Conservation (phyloP, 1,140 invertebrate genomes). For the Polyergus mexicanus region DNA sequence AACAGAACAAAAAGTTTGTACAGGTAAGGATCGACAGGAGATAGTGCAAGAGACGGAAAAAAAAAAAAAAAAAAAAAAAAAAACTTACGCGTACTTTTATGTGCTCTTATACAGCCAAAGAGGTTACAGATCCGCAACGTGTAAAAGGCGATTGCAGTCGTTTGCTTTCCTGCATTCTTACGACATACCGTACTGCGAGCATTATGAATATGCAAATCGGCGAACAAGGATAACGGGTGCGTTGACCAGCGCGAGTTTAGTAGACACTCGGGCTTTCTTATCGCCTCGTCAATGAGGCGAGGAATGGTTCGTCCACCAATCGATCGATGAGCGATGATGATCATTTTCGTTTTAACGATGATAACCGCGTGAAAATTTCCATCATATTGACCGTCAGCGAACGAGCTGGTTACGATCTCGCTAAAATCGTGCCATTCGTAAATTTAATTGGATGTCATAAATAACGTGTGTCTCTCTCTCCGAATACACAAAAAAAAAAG, state of each 20-base stretch:
- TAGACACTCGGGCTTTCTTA: constrained; percentile 21
- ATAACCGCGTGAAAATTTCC: neutral
- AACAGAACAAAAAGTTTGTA: constrained; percentile 36
- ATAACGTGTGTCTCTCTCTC: constrained; percentile 8
- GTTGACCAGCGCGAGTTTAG: constrained; percentile 71
- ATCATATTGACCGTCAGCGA: neutral
- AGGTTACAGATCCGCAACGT: neutral
- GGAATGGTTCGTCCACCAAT: constrained; percentile 50
- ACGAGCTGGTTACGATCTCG: constrained; percentile 29
- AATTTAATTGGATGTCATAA: constrained; percentile 56
- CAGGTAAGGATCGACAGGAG: neutral
- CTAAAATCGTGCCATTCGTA: constrained; percentile 12
- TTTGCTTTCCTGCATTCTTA: constrained; percentile 75
- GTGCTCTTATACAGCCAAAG: constrained; percentile 28
- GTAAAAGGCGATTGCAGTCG: constrained; percentile 28
- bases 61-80: neutral
- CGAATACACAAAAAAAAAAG: neutral
- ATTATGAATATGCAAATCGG: constrained; percentile 78
- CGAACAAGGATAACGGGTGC: constrained; percentile 74
- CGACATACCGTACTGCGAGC: constrained; percentile 65
- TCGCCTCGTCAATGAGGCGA: constrained; percentile 32
- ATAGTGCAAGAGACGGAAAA: neutral
- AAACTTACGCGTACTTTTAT: constrained; percentile 43
- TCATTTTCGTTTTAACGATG: constrained; percentile 44
- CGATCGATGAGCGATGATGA: constrained; percentile 23